These are phyloP conservation scores for Andrena fulva DNA, from an alignment of 2,888 invertebrate species.

Conservation along the genomic window DNA sequence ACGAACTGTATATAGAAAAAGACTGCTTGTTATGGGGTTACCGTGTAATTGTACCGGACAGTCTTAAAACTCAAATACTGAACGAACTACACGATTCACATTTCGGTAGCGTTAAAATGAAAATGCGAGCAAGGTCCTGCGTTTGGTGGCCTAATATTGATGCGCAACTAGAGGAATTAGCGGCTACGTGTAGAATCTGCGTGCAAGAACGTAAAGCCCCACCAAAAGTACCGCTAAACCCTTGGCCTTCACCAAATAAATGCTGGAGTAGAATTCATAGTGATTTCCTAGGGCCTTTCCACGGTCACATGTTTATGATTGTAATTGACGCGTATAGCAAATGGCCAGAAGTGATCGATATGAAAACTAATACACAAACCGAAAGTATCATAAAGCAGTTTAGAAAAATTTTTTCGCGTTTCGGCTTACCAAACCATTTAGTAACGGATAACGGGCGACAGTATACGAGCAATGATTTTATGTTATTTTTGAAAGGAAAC, in stretches of 20 bases:
- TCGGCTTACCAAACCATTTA: background rate
- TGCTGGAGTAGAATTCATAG: background rate
- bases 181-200: background rate
- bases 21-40: constrained; percentile 17
- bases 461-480: background rate
- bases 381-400: background rate
- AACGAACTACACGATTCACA: background rate
- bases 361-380: background rate
- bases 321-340: background rate
- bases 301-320: background rate
- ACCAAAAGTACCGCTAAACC: background rate
- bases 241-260: background rate
- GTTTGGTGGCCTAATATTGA: constrained; percentile 3
- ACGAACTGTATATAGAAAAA: constrained; percentile 27
- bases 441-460: background rate
- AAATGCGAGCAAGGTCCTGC: background rate
- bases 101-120: background rate
- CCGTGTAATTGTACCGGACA: constrained; percentile 29
- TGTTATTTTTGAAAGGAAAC: background rate
- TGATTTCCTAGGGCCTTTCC: background rate
- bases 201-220: background rate
- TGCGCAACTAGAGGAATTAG: background rate
- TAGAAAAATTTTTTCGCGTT: background rate
- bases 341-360: background rate
- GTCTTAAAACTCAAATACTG: constrained; percentile 36